Evolutionary conservation across 2,113 vertebrate species (phyloP), one percentile per base, ranked within the genome.

Genomic region (Empidonax traillii): DNA sequence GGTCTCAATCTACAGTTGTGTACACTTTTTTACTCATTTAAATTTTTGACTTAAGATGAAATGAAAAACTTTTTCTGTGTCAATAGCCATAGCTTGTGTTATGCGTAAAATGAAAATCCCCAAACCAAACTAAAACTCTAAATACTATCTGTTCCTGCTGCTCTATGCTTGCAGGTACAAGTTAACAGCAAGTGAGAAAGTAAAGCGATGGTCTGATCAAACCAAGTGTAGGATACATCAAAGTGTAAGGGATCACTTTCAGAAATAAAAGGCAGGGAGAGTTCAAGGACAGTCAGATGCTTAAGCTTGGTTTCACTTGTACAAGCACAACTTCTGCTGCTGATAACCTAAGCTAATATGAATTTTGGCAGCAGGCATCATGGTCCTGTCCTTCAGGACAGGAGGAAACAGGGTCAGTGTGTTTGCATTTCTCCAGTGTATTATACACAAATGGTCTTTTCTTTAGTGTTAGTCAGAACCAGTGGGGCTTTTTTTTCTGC

Each of bases 401-500:
- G 53, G 62, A 96, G 66, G 90, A 94, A 97, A 88, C 31, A 13
- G 84, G 78, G 62, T 82, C 62, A 63, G 24, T n/a, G 24, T n/a
- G 59, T 84, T 77, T 41, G 63, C 89, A 49, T 90, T 96, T 97
- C 76, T 94, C 65, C 73, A 66, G 44, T 63, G 23, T 89, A 21
- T 86, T 90, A 72, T 43, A 89, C 51, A 96, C 94, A 97, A 94
- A 91, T 2, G 3, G 28, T 63, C 92, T 96, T 97, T 97, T 98
- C 84, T 96, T 95, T 41, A 84, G 13, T 49, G 15, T 78, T 77
- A 82, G 85, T 56, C 69, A 96, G 93, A 92, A 49, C 16, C 27
- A 55, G 49, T n/a, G 6, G 15, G 12, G 1, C 11, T 86, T 66
- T 76, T 89, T 80, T 68, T 21, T 12, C 58, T 10, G 17, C 49